phyloP scores from a whole-genome alignment of 1,140 invertebrate species.

The Steinernema feltiae region DNA sequence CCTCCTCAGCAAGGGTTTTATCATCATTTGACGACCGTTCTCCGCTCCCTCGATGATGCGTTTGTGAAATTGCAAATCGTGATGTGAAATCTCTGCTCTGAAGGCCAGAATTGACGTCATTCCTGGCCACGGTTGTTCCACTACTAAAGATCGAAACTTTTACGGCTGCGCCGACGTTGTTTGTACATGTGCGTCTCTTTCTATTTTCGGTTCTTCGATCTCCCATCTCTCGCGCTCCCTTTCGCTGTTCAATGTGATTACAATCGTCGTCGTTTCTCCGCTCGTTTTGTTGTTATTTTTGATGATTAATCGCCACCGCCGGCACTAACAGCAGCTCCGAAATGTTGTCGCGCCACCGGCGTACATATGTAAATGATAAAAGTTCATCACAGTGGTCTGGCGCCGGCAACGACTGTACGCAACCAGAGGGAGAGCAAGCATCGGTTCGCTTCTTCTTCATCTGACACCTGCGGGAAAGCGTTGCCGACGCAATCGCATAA shows the following conservation, averaged over 20 bases:
- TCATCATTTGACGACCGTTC: neutral
- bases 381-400: neutral
- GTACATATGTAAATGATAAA: slow-evolving; percentile 4
- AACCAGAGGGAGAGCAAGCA: neutral
- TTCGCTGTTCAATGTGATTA: neutral
- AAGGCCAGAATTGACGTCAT: no score
- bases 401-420: neutral
- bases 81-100: no score
- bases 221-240: neutral
- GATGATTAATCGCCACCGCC: no score
- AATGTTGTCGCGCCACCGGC: neutral
- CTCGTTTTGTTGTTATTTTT: slow-evolving; percentile 9
- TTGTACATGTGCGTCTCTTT: no score
- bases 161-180: no score
- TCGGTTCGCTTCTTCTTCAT: neutral
- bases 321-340: neutral
- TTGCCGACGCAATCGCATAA: slow-evolving; percentile 1
- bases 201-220: no score
- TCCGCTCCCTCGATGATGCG: no score
- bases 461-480: neutral
- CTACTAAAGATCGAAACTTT: no score
- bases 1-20: neutral
- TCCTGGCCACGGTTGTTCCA: no score
- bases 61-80: no score
- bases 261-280: neutral